phyloP scores from a whole-genome alignment of 2,113 vertebrate genomes.

The Brachionichthys hirsutus region DNA sequence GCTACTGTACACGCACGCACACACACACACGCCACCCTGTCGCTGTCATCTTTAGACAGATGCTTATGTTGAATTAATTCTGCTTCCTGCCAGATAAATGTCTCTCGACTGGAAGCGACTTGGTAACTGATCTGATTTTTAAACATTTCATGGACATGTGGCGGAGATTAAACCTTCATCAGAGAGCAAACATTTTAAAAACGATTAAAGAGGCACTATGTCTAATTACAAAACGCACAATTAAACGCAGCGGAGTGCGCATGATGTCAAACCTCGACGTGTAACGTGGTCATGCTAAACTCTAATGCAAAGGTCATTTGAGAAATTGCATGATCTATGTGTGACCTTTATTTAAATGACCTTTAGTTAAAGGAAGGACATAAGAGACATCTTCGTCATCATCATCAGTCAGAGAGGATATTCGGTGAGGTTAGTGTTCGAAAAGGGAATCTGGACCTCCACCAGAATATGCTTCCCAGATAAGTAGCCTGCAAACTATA shows the following conservation, averaged over 20 bases:
- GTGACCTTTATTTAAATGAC: slow-evolving; percentile 13
- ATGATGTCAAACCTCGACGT: slow-evolving; percentile 14
- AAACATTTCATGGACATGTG: slow-evolving; percentile 72
- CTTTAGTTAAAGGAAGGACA: slow-evolving; percentile 8
- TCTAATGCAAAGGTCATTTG: slow-evolving; percentile 25
- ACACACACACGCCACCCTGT: slow-evolving; percentile 6
- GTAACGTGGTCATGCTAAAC: slow-evolving; percentile 14
- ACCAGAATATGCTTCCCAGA: too few species aligned
- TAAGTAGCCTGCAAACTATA: too few species aligned
- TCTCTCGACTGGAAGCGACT: slow-evolving; percentile 60
- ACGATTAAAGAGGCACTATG: slow-evolving; percentile 76
- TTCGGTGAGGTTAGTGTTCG: too few species aligned
- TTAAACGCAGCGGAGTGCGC: slow-evolving; percentile 35
- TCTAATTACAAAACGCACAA: slow-evolving; percentile 70
- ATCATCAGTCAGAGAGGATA: too few species aligned
- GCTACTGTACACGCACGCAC: slow-evolving; percentile 1
- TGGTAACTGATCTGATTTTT: slow-evolving; percentile 74
- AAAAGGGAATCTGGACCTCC: too few species aligned
- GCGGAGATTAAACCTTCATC: slow-evolving; percentile 70
- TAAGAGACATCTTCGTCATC: background rate
- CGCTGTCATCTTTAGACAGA: slow-evolving; percentile 36
- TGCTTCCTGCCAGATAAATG: slow-evolving; percentile 40
- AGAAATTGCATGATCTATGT: slow-evolving; percentile 20
- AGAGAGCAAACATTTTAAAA: slow-evolving; percentile 55
- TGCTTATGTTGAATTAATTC: slow-evolving; percentile 51